These are phyloP conservation scores for Burhinus oedicnemus DNA, from an alignment of 2,113 vertebrate species.

Conservation along the genomic window DNA sequence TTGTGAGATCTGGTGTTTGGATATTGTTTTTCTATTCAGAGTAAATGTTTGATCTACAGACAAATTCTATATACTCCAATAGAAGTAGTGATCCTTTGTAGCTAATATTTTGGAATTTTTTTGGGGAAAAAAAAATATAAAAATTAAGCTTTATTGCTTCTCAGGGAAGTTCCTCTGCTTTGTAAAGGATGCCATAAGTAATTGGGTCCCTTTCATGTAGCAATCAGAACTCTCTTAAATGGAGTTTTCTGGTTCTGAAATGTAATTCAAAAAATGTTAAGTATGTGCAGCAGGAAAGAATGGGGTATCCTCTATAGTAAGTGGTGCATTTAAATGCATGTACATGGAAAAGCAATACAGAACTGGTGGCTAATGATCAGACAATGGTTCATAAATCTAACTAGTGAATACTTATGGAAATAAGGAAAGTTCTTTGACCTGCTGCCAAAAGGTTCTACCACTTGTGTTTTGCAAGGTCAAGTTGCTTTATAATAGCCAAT, in stretches of 20 bases:
- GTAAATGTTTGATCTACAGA: background rate
- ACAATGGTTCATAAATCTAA: slow-evolving; percentile 45
- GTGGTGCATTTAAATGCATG: slow-evolving; percentile 34
- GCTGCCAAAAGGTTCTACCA: slow-evolving; percentile 4
- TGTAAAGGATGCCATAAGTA: background rate
- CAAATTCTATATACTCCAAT: background rate
- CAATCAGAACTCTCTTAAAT: background rate
- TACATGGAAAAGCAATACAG: slow-evolving; percentile 49
- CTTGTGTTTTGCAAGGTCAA: slow-evolving; percentile 45
- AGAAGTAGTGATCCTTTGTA: background rate
- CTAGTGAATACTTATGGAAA: slow-evolving; percentile 67
- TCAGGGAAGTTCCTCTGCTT: background rate
- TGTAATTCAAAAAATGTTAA: background rate
- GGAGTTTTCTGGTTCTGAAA: background rate
- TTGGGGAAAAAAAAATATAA: too few species aligned
- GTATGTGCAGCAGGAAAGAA: background rate
- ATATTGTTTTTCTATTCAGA: background rate
- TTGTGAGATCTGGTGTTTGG: background rate
- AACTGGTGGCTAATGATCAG: slow-evolving; percentile 73
- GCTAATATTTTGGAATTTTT: background rate
- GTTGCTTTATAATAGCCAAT: background rate
- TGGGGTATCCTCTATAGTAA: background rate
- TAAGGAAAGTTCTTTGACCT: slow-evolving; percentile 62
- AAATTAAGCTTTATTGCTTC: background rate
- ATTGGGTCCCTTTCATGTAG: background rate